A percentile compares a stretch with the other conserved stretches of the same genome.
These are phyloP conservation scores for Miniopterus natalensis DNA, from an alignment of 2,113 vertebrate genomes.

Conservation along the genomic window DNA sequence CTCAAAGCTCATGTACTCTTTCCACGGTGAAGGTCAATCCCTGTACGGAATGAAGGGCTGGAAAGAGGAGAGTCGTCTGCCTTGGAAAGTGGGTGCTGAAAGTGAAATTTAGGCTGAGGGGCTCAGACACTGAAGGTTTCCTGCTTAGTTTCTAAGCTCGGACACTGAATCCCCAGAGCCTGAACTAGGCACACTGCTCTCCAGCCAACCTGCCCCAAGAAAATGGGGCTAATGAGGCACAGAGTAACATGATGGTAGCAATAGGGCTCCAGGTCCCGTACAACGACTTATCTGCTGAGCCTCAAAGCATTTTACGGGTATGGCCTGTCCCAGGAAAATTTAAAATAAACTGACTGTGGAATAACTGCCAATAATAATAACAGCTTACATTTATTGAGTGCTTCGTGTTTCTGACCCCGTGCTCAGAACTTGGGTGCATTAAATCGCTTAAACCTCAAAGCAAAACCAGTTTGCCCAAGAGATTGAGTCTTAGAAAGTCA, in stretches of 20 bases:
- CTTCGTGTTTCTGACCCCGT: neutral
- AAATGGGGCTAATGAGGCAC: neutral
- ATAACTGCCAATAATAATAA: neutral
- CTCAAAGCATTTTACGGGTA: neutral
- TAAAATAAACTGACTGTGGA: neutral
- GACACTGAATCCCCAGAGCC: neutral
- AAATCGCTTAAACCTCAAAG: neutral
- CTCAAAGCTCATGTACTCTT: neutral
- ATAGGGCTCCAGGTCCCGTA: neutral
- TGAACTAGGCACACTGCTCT: neutral
- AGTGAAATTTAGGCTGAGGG: neutral
- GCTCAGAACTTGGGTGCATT: neutral
- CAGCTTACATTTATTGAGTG: neutral
- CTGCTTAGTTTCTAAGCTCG: neutral
- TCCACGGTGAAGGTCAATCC: neutral
- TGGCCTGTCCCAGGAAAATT: neutral
- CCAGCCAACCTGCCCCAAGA: neutral
- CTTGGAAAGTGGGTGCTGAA: neutral
- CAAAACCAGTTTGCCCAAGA: neutral
- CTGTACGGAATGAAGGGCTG: neutral
- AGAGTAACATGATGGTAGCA: neutral
- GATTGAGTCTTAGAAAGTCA: neutral
- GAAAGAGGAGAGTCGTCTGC: neutral
- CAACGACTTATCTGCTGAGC: neutral
- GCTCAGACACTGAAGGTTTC: neutral